Percentiles rank a stretch among this genome's conserved stretches.
These are phyloP conservation scores for Pogonocherus hispidulus DNA, from an alignment of 2,888 invertebrate species.

Conservation along the genomic window DNA sequence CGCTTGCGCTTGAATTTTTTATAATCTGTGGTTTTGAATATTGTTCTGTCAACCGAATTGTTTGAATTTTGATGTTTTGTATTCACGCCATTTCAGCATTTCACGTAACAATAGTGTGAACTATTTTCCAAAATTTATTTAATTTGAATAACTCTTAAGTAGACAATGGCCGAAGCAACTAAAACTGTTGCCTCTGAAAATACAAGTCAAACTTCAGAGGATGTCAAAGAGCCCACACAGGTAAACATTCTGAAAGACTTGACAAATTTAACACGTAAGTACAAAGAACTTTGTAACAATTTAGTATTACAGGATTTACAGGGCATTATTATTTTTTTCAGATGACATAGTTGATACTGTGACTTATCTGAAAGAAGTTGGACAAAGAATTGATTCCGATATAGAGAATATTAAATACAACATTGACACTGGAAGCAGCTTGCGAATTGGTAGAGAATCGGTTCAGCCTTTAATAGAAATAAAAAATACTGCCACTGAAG, in stretches of 20 bases:
- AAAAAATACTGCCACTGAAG: conserved; percentile 4
- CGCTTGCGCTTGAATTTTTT: too few species aligned
- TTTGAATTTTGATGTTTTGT: too few species aligned
- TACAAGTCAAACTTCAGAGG: not conserved
- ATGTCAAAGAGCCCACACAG: not conserved
- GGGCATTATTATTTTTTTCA: not conserved
- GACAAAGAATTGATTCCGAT: not conserved
- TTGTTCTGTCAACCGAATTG: too few species aligned
- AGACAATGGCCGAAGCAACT: too few species aligned
- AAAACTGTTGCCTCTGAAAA: too few species aligned
- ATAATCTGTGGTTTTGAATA: too few species aligned
- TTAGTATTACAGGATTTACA: not conserved
- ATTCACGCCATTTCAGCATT: too few species aligned
- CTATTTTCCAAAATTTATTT: too few species aligned
- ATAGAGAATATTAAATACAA: not conserved
- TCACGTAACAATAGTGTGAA: too few species aligned
- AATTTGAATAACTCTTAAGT: too few species aligned
- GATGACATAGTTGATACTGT: not conserved
- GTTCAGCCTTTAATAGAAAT: conserved; percentile 6
- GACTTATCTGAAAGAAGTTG: not conserved
- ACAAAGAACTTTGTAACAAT: not conserved
- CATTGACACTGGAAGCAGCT: not conserved
- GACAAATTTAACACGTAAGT: not conserved
- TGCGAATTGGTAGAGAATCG: conserved; percentile 11
- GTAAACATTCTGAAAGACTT: not conserved